phyloP scores from a whole-genome alignment of 2,113 vertebrate genomes.

The Serinus canaria region DNA sequence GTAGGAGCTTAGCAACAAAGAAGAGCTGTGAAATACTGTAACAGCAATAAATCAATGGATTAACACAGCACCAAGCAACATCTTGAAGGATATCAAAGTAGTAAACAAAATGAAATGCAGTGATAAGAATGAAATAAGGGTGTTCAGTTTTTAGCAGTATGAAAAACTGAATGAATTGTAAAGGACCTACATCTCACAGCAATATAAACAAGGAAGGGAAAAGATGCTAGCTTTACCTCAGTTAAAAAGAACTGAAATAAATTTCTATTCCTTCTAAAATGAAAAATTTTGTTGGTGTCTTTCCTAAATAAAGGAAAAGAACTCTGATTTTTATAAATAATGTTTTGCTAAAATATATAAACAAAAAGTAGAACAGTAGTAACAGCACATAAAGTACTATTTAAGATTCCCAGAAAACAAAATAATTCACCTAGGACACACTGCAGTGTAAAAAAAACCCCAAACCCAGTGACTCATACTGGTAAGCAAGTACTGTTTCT shows the following conservation, averaged over 20 bases:
- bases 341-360: background rate
- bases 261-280: background rate
- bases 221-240: background rate
- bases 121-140: background rate
- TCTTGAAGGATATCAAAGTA: background rate
- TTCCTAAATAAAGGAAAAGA: background rate
- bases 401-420: background rate
- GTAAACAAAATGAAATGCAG: constrained; percentile 19
- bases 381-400: background rate
- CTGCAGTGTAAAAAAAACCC: background rate
- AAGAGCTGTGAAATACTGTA: constrained; percentile 5
- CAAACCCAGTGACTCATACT: background rate
- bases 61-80: background rate
- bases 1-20: constrained; percentile 46
- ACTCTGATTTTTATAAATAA: background rate
- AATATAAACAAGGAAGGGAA: background rate
- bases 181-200: background rate
- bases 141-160: background rate
- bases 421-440: background rate
- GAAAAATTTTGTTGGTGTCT: background rate
- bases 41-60: background rate
- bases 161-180: background rate
- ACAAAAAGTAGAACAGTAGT: background rate
- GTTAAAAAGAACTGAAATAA: background rate
- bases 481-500: background rate